A percentile compares a stretch with the other conserved stretches of the same genome.
These are phyloP conservation scores for Paracentrotus lividus DNA, from an alignment of 53 echinoderm and acorn worm species.

Conservation along the genomic window DNA sequence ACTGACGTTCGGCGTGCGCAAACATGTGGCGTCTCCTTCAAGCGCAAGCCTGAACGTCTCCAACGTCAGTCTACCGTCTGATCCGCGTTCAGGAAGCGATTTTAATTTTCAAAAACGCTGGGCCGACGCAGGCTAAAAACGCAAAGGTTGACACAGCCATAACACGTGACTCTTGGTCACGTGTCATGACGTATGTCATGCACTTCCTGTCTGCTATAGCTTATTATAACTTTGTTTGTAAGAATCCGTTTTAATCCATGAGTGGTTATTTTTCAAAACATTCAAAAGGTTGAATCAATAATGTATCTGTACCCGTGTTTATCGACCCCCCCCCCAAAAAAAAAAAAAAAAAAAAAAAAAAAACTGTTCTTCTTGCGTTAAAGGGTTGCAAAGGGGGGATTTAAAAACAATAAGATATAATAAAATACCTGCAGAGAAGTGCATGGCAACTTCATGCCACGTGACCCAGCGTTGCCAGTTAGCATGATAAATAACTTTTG, in stretches of 20 bases:
- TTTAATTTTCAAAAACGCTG: slow-evolving; percentile 44
- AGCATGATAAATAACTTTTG: slow-evolving; percentile 43
- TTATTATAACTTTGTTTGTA: slow-evolving; percentile 47
- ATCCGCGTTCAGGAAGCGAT: slow-evolving; percentile 40
- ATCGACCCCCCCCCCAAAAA: no score
- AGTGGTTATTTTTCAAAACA: slow-evolving; percentile 47
- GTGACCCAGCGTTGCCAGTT: slow-evolving; percentile 31
- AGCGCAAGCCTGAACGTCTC: slow-evolving; percentile 48
- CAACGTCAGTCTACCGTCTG: slow-evolving; percentile 48
- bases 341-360: no score
- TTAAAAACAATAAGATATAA: slow-evolving; percentile 41
- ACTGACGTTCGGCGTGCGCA: no score
- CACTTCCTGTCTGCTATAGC: slow-evolving; percentile 44
- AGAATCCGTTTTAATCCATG: slow-evolving; percentile 44
- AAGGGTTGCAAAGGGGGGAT: slow-evolving; percentile 32
- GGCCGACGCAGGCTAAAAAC: slow-evolving; percentile 48
- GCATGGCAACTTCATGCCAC: slow-evolving; percentile 22
- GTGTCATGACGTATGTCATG: slow-evolving; percentile 48
- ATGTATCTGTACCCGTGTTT: slow-evolving; percentile 48
- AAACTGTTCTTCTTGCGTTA: slow-evolving; percentile 42
- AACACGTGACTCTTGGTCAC: slow-evolving; percentile 45
- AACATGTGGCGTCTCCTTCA: no score
- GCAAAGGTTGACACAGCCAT: slow-evolving; percentile 39
- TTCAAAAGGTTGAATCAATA: slow-evolving; percentile 45
- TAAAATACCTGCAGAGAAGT: slow-evolving; percentile 10